Conservation (phyloP, 1,140 invertebrate genomes). For the Trinorchestia longiramus region DNA sequence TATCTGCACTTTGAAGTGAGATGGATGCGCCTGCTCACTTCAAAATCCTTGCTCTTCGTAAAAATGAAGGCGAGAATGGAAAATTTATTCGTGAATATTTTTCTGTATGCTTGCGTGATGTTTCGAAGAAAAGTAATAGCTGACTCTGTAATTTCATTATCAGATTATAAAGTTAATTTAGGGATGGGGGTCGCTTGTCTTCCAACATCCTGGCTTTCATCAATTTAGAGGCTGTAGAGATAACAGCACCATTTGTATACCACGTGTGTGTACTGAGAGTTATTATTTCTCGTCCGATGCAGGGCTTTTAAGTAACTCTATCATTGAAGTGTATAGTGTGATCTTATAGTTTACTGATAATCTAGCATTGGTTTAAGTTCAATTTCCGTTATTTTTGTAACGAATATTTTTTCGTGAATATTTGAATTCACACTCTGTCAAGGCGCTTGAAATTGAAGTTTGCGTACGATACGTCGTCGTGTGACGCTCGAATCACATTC, state of each 20-base stretch:
- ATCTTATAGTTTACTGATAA: not conserved
- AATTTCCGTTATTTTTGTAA: not conserved
- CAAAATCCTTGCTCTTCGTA: not conserved
- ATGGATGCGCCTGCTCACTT: too few species aligned
- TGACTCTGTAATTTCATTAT: not conserved
- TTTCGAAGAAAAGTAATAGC: not conserved
- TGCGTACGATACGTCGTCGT: not conserved
- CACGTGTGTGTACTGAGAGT: not conserved
- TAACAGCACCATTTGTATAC: not conserved
- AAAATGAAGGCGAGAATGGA: not conserved
- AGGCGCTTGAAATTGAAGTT: not conserved
- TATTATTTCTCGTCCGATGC: not conserved
- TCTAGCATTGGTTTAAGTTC: not conserved
- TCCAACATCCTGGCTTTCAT: not conserved
- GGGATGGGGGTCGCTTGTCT: not conserved
- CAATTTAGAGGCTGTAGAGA: not conserved
- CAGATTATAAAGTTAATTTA: not conserved
- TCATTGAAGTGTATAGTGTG: not conserved
- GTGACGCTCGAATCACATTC: not conserved
- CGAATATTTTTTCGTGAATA: not conserved
- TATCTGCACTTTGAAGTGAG: too few species aligned
- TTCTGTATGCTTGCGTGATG: not conserved
- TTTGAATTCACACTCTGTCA: not conserved
- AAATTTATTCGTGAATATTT: not conserved
- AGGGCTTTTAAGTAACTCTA: not conserved